Conservation (phyloP, 2,113 vertebrate genomes). For the Isurus oxyrinchus region DNA sequence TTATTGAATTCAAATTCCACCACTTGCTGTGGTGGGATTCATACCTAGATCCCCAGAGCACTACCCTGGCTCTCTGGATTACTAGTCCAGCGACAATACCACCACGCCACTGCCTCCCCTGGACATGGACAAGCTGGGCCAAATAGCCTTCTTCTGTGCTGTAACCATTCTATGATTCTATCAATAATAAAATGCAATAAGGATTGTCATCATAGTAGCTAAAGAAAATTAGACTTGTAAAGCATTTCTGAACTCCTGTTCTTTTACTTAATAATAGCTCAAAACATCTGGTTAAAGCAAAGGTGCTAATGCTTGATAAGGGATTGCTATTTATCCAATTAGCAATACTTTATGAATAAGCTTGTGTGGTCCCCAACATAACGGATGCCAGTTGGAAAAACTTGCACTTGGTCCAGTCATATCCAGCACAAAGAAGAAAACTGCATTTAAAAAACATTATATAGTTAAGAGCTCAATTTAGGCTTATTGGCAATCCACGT, state of each 20-base stretch:
- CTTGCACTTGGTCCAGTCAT: not conserved
- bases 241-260: not conserved
- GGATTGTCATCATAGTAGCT: not conserved
- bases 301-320: not conserved
- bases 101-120: no score
- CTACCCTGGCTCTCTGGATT: no score
- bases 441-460: not conserved
- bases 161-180: not conserved
- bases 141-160: not conserved
- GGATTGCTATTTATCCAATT: not conserved
- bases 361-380: not conserved
- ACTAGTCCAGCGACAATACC: no score
- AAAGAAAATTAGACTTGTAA: not conserved
- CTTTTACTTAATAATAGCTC: no score
- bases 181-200: not conserved
- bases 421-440: not conserved
- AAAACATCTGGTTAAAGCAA: constrained; percentile 2
- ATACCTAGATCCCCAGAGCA: no score
- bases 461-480: not conserved
- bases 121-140: not conserved
- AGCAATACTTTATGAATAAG: not conserved
- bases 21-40: no score
- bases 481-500: not conserved
- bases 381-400: not conserved
- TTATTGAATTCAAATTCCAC: no score